Percentiles rank a stretch among this genome's conserved stretches.
Conservation (phyloP, 2,888 invertebrate genomes). For the Ypsolopha scabrella region DNA sequence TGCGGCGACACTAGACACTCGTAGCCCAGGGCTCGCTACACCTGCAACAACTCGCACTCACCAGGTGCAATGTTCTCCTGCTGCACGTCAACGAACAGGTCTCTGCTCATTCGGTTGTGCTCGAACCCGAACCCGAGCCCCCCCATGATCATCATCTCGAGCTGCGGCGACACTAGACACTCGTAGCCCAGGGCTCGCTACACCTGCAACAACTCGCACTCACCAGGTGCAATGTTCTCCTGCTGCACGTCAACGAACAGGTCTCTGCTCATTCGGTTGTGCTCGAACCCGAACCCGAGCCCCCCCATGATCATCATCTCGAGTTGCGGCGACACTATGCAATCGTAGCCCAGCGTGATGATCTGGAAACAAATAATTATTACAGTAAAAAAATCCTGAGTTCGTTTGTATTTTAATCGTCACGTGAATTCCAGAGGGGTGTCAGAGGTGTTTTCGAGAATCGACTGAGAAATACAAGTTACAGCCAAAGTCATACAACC, state of each 20-base stretch:
- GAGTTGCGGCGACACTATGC: slow-evolving; percentile 34
- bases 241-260: slow-evolving; percentile 32
- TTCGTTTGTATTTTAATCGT: not conserved
- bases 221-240: slow-evolving; percentile 45
- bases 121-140: too few relatives aligned
- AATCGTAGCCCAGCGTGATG: slow-evolving; percentile 41
- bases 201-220: slow-evolving; percentile 12
- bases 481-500: not conserved
- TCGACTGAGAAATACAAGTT: not conserved
- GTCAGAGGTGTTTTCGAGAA: not conserved
- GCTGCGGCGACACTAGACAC: slow-evolving; percentile 5
- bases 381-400: not conserved
- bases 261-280: slow-evolving; percentile 38
- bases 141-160: slow-evolving; percentile 46
- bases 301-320: slow-evolving; percentile 46
- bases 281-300: slow-evolving; percentile 51
- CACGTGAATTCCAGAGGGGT: not conserved
- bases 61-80: not conserved
- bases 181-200: not conserved
- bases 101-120: too few relatives aligned
- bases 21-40: too few relatives aligned
- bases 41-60: too few relatives aligned
- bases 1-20: too few relatives aligned
- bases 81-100: not conserved
- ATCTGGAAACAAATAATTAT: slow-evolving; percentile 18